Evolutionary conservation across 1,140 invertebrate genomes (phyloP).

Genomic region (Pararge aegeria): DNA sequence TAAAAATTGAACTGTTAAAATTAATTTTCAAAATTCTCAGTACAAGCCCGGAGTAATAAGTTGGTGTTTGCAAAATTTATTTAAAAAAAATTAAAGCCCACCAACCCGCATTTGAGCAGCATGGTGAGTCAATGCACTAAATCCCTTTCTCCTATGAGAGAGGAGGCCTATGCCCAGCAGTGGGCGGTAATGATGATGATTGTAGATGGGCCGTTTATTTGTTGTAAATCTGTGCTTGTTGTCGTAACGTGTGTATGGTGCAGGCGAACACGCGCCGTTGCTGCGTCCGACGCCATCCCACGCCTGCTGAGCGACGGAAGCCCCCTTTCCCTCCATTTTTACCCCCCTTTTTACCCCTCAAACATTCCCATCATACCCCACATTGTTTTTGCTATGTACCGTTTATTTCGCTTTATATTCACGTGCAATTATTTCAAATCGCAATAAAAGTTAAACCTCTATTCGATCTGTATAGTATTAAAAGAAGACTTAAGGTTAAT

Average conservation of each 20-base stretch:
- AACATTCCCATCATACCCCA: neutral
- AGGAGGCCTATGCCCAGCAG: too few species aligned
- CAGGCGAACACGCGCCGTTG: conserved; percentile 83
- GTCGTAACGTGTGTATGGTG: conserved; percentile 41
- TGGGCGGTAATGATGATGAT: too few species aligned
- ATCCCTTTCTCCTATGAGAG: too few species aligned
- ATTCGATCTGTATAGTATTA: too few species aligned
- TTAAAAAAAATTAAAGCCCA: too few species aligned
- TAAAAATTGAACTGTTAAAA: too few species aligned
- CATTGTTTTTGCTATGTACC: neutral
- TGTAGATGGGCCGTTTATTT: neutral
- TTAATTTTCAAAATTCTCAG: too few species aligned
- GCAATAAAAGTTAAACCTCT: neutral
- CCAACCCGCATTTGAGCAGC: too few species aligned
- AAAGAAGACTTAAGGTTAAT: too few species aligned
- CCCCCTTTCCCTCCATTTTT: conserved; percentile 14
- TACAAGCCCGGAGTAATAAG: too few species aligned
- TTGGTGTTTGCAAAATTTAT: too few species aligned
- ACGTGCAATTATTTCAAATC: neutral
- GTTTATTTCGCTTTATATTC: neutral
- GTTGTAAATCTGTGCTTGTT: conserved; percentile 12
- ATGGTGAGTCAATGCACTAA: too few species aligned
- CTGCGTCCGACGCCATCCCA: conserved; percentile 73
- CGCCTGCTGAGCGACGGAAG: conserved; percentile 55
- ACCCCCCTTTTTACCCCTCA: conserved; percentile 3